Percentiles rank a stretch among this genome's conserved stretches.
These are phyloP conservation scores for Semaprochilodus insignis DNA, from an alignment of 2,797 vertebrate species.

Conservation along the genomic window DNA sequence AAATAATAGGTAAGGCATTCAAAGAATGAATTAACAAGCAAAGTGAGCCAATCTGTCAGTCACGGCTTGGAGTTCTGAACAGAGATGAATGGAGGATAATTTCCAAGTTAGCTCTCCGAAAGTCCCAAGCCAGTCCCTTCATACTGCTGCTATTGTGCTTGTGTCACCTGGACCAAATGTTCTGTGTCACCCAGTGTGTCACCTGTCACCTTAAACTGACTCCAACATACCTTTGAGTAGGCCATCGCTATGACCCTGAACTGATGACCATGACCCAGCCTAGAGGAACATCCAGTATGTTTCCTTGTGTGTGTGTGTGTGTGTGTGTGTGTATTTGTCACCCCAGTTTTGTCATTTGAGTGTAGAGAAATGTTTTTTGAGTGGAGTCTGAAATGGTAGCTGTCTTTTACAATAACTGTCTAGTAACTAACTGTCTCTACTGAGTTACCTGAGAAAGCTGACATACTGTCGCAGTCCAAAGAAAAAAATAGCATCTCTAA, in stretches of 20 bases:
- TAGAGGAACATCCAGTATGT: slow-evolving; percentile 15
- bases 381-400: slow-evolving; percentile 4
- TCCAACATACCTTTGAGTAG: slow-evolving; percentile 44
- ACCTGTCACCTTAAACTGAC: slow-evolving; percentile 41
- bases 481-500: too few species aligned
- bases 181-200: slow-evolving; percentile 44
- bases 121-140: slow-evolving; percentile 14
- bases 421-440: neutral
- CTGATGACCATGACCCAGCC: slow-evolving; percentile 31
- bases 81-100: slow-evolving; percentile 15
- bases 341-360: slow-evolving; percentile 16
- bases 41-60: slow-evolving; percentile 12
- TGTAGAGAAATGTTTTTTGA: neutral
- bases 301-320: slow-evolving; percentile 19
- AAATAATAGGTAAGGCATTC: neutral
- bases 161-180: slow-evolving; percentile 41
- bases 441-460: neutral
- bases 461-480: neutral
- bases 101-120: slow-evolving; percentile 22
- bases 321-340: slow-evolving; percentile 6
- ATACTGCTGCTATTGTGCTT: slow-evolving; percentile 49
- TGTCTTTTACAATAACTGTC: slow-evolving; percentile 18
- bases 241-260: slow-evolving; percentile 50
- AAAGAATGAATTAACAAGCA: slow-evolving; percentile 19
- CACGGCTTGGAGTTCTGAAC: neutral